phyloP scores from a whole-genome alignment of 1,140 invertebrate genomes.

The Mylabris phalerata region DNA sequence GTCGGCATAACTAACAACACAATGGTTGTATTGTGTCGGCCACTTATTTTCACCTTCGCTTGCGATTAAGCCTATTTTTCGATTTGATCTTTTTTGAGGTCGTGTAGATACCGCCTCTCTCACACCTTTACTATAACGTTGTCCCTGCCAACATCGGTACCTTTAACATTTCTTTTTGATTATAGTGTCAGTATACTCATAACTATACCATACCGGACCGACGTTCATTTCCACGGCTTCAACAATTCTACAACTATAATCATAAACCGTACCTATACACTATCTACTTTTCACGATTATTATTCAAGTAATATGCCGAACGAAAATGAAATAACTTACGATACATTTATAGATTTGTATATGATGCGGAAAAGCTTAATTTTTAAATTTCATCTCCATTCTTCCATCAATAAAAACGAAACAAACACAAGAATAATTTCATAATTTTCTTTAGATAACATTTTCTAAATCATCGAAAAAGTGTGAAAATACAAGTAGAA shows the following conservation, averaged over 20 bases:
- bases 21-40: constrained; percentile 11
- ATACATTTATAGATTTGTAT: not conserved
- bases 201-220: constrained; percentile 23
- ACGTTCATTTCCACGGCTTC: constrained; percentile 23
- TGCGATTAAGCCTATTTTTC: constrained; percentile 24
- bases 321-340: constrained; percentile 16
- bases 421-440: no score
- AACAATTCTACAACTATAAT: constrained; percentile 22
- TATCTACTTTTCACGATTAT: constrained; percentile 26
- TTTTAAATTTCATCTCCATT: no score
- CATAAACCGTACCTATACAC: constrained; percentile 14
- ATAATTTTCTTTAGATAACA: no score
- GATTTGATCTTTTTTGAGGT: constrained; percentile 13
- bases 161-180: constrained; percentile 25
- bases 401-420: no score
- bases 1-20: no score
- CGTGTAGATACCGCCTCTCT: constrained; percentile 13
- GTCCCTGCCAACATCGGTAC: constrained; percentile 22
- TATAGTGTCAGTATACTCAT: constrained; percentile 22
- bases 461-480: no score
- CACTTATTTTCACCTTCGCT: constrained; percentile 23
- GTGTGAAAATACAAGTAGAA: no score
- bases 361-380: no score
- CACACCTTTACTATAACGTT: constrained; percentile 12
- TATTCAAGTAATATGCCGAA: constrained; percentile 25